A percentile compares a stretch with the other conserved stretches of the same genome.
Conservation (phyloP, 2,888 invertebrate genomes). For the Heliothis peltigera region DNA sequence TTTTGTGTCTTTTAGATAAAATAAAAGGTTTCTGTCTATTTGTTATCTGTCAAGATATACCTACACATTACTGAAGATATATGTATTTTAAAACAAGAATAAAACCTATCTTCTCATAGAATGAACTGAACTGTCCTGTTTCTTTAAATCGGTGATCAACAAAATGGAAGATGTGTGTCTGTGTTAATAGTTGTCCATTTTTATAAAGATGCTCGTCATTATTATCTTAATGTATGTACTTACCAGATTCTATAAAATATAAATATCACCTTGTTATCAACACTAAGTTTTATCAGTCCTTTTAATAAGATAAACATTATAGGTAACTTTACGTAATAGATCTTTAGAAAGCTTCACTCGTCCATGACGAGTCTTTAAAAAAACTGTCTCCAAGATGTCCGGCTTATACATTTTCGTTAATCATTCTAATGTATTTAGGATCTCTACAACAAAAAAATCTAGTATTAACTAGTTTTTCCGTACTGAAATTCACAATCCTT, state of each 20-base stretch:
- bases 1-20: conserved; percentile 2
- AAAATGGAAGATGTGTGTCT: background rate
- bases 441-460: too few species aligned
- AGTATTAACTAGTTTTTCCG: too few species aligned
- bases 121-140: background rate
- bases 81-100: too few species aligned
- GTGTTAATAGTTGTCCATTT: background rate
- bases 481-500: too few species aligned
- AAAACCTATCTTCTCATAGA: too few species aligned
- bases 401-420: too few species aligned
- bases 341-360: background rate
- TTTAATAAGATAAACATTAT: background rate
- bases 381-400: too few species aligned
- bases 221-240: background rate
- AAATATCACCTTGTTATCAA: background rate
- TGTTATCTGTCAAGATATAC: background rate
- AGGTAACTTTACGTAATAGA: background rate
- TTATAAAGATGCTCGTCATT: background rate
- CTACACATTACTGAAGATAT: background rate
- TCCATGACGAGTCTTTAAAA: too few species aligned
- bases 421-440: too few species aligned
- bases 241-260: background rate
- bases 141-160: background rate
- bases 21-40: background rate
- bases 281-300: background rate